phyloP scores from a whole-genome alignment of 92 coral and sea anemone species.

The Actinernus sp. region DNA sequence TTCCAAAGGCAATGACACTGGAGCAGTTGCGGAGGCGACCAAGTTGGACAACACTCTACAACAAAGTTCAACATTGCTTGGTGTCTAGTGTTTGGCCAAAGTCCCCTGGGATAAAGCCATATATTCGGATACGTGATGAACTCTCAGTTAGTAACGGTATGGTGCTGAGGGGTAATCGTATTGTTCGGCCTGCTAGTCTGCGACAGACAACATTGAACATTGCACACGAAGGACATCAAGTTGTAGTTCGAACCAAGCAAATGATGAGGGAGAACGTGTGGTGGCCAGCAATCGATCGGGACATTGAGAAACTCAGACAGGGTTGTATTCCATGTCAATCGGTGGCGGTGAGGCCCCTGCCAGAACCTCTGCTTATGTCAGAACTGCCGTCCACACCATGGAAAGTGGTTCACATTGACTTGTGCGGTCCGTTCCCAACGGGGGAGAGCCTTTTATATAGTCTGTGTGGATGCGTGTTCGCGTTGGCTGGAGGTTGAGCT shows the following conservation, averaged over 20 bases:
- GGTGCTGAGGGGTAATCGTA: conserved; percentile 4
- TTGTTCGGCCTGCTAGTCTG: background rate
- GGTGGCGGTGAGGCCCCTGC: background rate
- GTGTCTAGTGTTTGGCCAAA: conserved; percentile 2
- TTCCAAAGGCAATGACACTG: background rate
- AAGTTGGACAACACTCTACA: conserved; percentile 7
- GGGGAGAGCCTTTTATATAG: conserved; percentile 13
- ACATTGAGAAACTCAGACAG: background rate
- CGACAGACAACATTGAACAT: conserved; percentile 7
- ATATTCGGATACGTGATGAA: background rate
- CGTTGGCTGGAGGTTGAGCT: conserved; percentile 17
- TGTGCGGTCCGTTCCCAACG: conserved; percentile 20
- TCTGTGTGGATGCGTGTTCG: conserved; percentile 9
- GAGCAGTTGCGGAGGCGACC: conserved; percentile 2
- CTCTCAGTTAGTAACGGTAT: conserved; percentile 1
- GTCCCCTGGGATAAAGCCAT: background rate
- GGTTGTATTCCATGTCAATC: background rate
- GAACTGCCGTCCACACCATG: conserved; percentile 3
- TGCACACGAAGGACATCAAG: conserved; percentile 11
- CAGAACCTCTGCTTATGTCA: conserved; percentile 5
- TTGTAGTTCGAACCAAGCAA: conserved; percentile 2
- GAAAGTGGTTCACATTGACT: conserved; percentile 2
- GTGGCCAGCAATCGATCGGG: conserved; percentile 7
- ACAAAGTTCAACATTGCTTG: background rate
- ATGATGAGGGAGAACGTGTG: conserved; percentile 1